Evolutionary conservation across 1,140 invertebrate genomes (phyloP), one percentile per base, ranked within the genome.

Genomic region (Leucophenga varia): DNA sequence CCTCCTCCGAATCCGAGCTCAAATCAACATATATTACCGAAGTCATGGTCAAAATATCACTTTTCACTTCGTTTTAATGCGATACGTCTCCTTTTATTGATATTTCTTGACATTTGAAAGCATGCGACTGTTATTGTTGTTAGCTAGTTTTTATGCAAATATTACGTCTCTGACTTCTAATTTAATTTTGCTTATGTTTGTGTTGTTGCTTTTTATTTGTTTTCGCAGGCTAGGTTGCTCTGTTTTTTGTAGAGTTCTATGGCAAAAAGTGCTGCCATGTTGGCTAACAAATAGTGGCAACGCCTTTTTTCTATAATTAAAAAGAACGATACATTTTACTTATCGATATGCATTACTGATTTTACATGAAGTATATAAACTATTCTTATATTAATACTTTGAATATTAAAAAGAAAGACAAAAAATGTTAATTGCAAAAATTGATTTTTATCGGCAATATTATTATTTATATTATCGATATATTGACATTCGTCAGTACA

Each of bases 1-100:
- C 63, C 28, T 68, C 63, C 31, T 67, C 63, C 12, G 63, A 59
- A 35, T 65, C 63, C 36, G 64, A 55, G 47, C 61, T 65, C 39
- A 56, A 47, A 40, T 67, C 59, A 37, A 67, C 64, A 51, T 51
- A 68, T 30, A 67, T 57, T 32, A 63, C 59, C 36, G 63, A 59
- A 50, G 53, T 53, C 64, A 64, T 64, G 32, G 41, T 57, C 39
- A 19, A 54, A 51, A 54, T 37, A 17, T 30, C 41, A 43, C 44
- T 34, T 44, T 22, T 37, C 49, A 52, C 37, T 31, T 19, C 51
- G 49, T 55, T 57, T 57, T 55, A 43, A 49, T 52, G 59, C 41
- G 38, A 49, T 41, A 35, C 38, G 54, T 42, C 30, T 20, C 35
- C 30, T 49, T 35, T 46, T 35, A 5, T 18, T 39, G 13, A 21